Evolutionary conservation across 2,797 vertebrate species (phyloP), one percentile per base, ranked within the genome.

Genomic region (Holocentrus rufus): DNA sequence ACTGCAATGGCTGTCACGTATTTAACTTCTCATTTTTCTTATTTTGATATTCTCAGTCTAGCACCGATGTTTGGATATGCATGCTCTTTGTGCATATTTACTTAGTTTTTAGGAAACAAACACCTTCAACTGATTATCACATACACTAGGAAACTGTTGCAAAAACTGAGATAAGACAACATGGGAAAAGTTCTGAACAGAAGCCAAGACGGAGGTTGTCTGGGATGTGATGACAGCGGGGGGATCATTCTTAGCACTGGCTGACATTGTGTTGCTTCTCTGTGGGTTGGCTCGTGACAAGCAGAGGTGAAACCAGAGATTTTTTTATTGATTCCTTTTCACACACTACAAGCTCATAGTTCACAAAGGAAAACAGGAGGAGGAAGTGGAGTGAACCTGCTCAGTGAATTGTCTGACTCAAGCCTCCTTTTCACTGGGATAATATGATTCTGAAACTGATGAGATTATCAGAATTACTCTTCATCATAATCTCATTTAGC

Each of bases 251-350:
- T 77, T 20, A 63, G 55, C 64, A 47, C 47, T 52, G 54, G 54
- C 50, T 23, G 52, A 22, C 52, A 8, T 23, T 23, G 52, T 22
- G 52, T 13, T 25, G 52, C 52, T 53, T 58, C 17, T 76, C 58
- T 80, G 81, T 83, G 80, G 81, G 76, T 39, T 82, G 52, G 52
- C 10, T 53, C 52, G 52, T 53, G 77, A 85, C 55, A 13, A 65
- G 76, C 56, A 64, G 62, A 81, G 71, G 82, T 79, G 66, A 82
- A 81, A 18, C 46, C 34, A 39, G 65, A 20, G 2, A 18, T 30
- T 5, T 27, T 27, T 27, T 14, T 55, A 62, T 72, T 10, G 56
- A 70, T 77, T 20, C 6, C 7, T 52, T 46, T 57, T 79, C 9
- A 66, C 54, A 46, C 27, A 22, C 18, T 34, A 34, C 34, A 9